These are phyloP conservation scores for Tromatobia lineatoria DNA, from an alignment of 2,888 invertebrate genomes.

Conservation along the genomic window DNA sequence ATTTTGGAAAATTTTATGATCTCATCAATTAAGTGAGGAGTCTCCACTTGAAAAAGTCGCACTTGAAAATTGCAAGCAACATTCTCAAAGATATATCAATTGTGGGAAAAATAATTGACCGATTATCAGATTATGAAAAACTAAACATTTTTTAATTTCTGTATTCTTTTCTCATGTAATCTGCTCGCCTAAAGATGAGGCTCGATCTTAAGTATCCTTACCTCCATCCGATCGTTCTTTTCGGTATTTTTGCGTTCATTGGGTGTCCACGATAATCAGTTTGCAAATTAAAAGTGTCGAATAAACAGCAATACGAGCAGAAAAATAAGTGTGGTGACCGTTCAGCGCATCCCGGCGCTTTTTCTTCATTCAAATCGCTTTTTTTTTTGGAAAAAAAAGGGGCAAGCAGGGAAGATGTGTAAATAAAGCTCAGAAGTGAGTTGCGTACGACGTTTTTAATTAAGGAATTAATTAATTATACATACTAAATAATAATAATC, in stretches of 20 bases:
- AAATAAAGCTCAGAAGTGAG: conserved; percentile 83
- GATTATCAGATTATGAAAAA: too few species aligned
- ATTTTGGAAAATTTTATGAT: too few species aligned
- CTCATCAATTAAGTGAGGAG: neutral
- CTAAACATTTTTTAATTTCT: neutral
- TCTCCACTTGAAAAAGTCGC: neutral
- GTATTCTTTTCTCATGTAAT: neutral
- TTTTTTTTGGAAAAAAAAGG: conserved; percentile 68
- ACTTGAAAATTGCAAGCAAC: neutral
- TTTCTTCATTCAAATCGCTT: neutral
- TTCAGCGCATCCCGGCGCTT: conserved; percentile 19
- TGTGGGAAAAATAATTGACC: neutral
- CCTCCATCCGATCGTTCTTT: conserved; percentile 46
- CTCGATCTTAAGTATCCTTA: conserved; percentile 41
- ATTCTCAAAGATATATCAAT: neutral
- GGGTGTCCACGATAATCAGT: conserved; percentile 39
- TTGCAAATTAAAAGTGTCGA: conserved; percentile 54
- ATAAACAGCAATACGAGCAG: conserved; percentile 43
- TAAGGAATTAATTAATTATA: conserved; percentile 81
- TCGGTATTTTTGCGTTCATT: neutral
- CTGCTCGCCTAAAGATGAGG: neutral
- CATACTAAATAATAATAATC: conserved; percentile 82
- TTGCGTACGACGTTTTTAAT: conserved; percentile 84
- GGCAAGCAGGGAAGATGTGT: conserved; percentile 80
- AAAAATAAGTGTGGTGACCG: conserved; percentile 36